Evolutionary conservation across 2,113 vertebrate genomes (phyloP), one percentile per base, ranked within the genome.

Genomic region (Mus pahari): DNA sequence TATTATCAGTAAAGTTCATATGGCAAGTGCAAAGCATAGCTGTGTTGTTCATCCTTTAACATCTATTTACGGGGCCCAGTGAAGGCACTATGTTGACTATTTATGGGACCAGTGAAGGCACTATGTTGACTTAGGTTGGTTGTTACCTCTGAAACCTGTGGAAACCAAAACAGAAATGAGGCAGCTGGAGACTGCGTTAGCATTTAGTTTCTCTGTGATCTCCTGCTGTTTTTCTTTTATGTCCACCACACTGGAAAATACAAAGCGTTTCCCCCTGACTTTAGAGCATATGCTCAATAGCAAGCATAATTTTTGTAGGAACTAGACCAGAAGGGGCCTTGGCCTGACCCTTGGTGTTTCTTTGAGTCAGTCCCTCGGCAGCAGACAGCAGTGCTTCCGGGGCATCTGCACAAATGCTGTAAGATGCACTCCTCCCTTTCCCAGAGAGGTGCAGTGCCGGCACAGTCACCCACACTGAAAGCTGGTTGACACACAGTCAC

Each of bases 1-100:
- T 70, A 62, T 70, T 97, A 91, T 78, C n/a, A 88, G 68, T 79
- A 95, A 79, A n/a, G 71, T 90, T 96, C 91, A 42, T 74, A 10
- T 36, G 7, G 26, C 62, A n/a, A 84, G 3, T 89, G 7, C 24
- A 89, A 77, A 93, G 33, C 58, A 95, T 11, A 33, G 58, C 20
- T 70, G 9, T 89, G n/a, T 66, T 78, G 53, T 91, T 94, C 62
- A 62, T 55, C 79, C 50, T 66, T 28, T 74, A 53, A 66, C 16
- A n/a, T 1, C 9, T 13, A 24, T 83, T 73, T 62, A 73, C 58
- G 78, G 53, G 58, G 26, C 11, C 58, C 33, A 22, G 36, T 86
- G 55, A 91, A 45, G 33, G 31, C 19, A 1, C 28, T 78, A 1
- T 79, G 17, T 73, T 20, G 16, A 31, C n/a, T n/a, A n/a, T n/a